phyloP scores from a whole-genome alignment of 2,113 vertebrate genomes.

The Spilogale gracilis region DNA sequence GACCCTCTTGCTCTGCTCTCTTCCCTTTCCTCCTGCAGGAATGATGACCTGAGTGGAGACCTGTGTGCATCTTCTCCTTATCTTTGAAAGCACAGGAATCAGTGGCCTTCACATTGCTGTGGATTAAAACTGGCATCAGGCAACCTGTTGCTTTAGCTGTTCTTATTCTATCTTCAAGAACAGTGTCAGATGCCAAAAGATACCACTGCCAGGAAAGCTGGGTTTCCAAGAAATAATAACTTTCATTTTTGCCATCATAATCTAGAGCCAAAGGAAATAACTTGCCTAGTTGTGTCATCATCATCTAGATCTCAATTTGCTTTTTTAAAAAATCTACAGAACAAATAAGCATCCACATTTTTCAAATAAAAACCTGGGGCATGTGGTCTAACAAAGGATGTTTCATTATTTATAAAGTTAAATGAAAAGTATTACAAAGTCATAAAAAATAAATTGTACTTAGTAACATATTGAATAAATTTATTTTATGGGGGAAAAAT shows the following conservation, averaged over 20 bases:
- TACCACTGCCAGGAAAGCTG: neutral
- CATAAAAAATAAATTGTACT: constrained; percentile 66
- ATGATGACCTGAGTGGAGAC: neutral
- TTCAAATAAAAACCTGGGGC: constrained; percentile 37
- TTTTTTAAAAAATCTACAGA: neutral
- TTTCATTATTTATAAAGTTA: constrained; percentile 58
- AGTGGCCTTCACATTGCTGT: neutral
- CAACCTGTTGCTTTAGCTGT: neutral
- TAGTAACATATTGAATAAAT: constrained; percentile 51
- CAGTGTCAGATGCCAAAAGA: constrained; percentile 18
- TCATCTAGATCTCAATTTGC: constrained; percentile 15
- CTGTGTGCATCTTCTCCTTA: neutral
- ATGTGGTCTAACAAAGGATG: constrained; percentile 28
- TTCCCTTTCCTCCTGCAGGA: neutral
- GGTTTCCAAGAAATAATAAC: constrained; percentile 44
- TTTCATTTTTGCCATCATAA: constrained; percentile 8
- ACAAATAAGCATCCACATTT: constrained; percentile 13
- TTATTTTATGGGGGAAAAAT: constrained; percentile 52
- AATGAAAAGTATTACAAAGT: constrained; percentile 59
- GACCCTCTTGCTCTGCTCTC: neutral
- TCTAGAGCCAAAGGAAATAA: neutral
- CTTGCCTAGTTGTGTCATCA: neutral
- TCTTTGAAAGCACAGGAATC: neutral
- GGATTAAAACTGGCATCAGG: neutral
- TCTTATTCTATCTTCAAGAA: neutral